Conservation (phyloP, 2,797 vertebrate genomes). For the Vultur gryphus region DNA sequence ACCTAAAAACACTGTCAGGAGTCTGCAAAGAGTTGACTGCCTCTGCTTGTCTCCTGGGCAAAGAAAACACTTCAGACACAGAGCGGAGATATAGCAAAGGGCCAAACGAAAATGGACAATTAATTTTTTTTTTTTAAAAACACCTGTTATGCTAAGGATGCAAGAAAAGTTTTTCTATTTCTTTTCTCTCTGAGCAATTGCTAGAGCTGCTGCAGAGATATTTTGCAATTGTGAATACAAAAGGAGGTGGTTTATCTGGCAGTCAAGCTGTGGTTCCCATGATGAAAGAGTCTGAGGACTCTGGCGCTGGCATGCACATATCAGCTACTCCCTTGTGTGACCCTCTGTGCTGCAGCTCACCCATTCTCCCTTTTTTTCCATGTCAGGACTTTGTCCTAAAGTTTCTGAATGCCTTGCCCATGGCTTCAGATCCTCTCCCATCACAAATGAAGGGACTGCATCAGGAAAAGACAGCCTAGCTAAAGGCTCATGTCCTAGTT, state of each 20-base stretch:
- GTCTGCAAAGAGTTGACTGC: neutral
- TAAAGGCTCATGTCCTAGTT: neutral
- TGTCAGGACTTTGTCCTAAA: neutral
- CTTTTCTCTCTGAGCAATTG: neutral
- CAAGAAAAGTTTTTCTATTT: neutral
- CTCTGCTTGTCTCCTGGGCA: neutral
- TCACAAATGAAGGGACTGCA: neutral
- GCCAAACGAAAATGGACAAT: neutral
- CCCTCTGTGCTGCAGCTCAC: neutral
- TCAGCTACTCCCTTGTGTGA: neutral
- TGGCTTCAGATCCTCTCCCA: neutral
- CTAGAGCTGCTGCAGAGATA: neutral
- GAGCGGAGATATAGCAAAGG: neutral
- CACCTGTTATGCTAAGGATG: neutral
- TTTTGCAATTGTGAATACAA: neutral
- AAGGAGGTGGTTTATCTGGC: neutral
- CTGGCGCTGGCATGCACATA: neutral
- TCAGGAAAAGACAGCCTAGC: neutral
- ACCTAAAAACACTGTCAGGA: neutral
- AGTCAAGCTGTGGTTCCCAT: neutral
- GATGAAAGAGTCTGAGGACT: neutral
- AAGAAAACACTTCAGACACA: neutral
- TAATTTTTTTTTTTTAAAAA: neutral
- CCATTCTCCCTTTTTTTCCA: neutral
- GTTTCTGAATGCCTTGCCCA: neutral